phyloP scores from a whole-genome alignment of 2,888 invertebrate genomes.

The Catonia carolina region DNA sequence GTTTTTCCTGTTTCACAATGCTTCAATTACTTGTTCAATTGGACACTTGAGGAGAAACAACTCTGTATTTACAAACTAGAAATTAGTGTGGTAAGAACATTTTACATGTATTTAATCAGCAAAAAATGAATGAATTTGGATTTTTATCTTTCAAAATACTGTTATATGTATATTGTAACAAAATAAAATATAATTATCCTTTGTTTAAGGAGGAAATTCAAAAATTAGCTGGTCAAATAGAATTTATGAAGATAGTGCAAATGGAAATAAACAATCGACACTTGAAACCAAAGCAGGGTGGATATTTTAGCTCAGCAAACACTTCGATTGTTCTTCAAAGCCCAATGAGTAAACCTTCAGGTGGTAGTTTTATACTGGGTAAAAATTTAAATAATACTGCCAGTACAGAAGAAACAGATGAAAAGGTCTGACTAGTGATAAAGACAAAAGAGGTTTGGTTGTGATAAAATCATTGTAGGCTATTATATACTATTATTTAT shows the following conservation, averaged over 20 bases:
- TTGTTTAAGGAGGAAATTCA: conserved; percentile 93
- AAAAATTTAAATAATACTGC: conserved; percentile 21
- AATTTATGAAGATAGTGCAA: conserved; percentile 89
- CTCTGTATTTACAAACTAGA: too few relatives aligned
- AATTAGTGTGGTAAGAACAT: too few relatives aligned
- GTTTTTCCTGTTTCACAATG: too few relatives aligned
- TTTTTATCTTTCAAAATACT: too few relatives aligned
- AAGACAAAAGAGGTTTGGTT: conserved; percentile 41
- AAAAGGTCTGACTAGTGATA: conserved; percentile 42
- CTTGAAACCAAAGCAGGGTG: conserved; percentile 72
- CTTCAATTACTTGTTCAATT: too few relatives aligned
- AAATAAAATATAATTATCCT: too few relatives aligned
- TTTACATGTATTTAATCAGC: too few relatives aligned
- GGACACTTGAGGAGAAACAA: too few relatives aligned
- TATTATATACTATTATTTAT: not conserved
- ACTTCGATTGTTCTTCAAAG: conserved; percentile 29
- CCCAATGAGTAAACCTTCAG: conserved; percentile 16
- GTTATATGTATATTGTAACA: too few relatives aligned
- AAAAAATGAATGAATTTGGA: too few relatives aligned
- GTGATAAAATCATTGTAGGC: conserved; percentile 28
- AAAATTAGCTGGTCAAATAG: conserved; percentile 83
- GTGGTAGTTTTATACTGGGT: conserved; percentile 18
- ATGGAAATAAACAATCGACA: conserved; percentile 79
- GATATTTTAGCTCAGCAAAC: conserved; percentile 58
- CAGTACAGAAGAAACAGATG: conserved; percentile 31